These are phyloP conservation scores for Hyles vespertilio DNA, from an alignment of 1,140 invertebrate species.

Conservation along the genomic window DNA sequence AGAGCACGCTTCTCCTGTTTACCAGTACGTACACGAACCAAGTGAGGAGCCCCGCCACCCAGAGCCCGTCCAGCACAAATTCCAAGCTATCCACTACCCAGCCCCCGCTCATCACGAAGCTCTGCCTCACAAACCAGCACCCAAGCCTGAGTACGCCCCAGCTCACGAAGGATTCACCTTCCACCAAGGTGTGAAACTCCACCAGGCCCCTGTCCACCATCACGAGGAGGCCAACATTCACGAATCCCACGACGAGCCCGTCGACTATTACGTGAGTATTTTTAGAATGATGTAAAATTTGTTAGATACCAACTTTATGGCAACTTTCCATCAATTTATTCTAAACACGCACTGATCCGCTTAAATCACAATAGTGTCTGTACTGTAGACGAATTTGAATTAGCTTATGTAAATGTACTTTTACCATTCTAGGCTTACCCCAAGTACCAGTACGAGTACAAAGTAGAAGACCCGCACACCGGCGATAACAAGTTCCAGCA, in stretches of 20 bases:
- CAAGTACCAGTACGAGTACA: slow-evolving; percentile 79
- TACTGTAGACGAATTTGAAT: slow-evolving; percentile 20
- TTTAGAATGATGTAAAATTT: slow-evolving; percentile 32
- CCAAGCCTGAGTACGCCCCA: slow-evolving; percentile 21
- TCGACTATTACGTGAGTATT: slow-evolving; percentile 69
- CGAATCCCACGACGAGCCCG: slow-evolving; percentile 52
- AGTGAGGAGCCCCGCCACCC: slow-evolving; percentile 33
- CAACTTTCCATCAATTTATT: slow-evolving; percentile 63
- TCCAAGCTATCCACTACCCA: slow-evolving; percentile 40
- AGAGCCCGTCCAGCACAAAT: slow-evolving; percentile 28
- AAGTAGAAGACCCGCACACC: slow-evolving; percentile 77
- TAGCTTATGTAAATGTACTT: slow-evolving; percentile 26
- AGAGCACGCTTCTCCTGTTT: slow-evolving; percentile 37
- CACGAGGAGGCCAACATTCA: slow-evolving; percentile 34
- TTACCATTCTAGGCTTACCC: slow-evolving; percentile 73
- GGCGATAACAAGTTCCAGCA: slow-evolving; percentile 79
- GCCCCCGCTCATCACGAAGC: slow-evolving; percentile 22
- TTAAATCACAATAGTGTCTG: slow-evolving; percentile 41
- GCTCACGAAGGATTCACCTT: slow-evolving; percentile 23
- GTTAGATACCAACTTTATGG: slow-evolving; percentile 38
- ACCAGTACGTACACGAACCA: slow-evolving; percentile 30
- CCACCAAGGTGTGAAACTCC: slow-evolving; percentile 23
- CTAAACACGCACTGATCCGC: slow-evolving; percentile 39
- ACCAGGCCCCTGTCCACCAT: slow-evolving; percentile 21
- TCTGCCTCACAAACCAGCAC: slow-evolving; percentile 5